Percentiles rank a stretch among this genome's conserved stretches.
phyloP scores from a whole-genome alignment of 2,797 vertebrate species.

The Chloroceryle amazona region DNA sequence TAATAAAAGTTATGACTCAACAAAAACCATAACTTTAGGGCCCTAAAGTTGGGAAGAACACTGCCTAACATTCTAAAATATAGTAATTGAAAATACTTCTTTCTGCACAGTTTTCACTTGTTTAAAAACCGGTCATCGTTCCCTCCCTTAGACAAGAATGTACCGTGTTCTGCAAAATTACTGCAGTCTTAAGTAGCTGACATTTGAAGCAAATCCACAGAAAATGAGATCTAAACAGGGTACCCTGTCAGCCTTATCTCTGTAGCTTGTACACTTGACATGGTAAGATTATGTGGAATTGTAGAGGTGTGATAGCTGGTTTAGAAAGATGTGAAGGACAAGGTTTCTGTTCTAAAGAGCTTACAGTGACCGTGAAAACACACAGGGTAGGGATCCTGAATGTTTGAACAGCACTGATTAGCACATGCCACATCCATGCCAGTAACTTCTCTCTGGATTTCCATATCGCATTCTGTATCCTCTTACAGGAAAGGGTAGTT shows the following conservation, averaged over 20 bases:
- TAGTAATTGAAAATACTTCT: background rate
- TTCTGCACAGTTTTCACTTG: background rate
- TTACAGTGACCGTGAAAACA: constrained; percentile 51
- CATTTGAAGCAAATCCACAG: constrained; percentile 48
- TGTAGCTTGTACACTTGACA: background rate
- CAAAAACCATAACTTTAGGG: background rate
- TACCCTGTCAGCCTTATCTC: constrained; percentile 32
- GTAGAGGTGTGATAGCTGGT: constrained; percentile 44
- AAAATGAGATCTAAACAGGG: constrained; percentile 39
- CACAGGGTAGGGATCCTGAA: background rate
- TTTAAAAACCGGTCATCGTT: background rate
- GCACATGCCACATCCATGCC: constrained; percentile 6
- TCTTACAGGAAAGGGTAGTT: background rate
- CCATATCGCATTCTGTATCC: background rate
- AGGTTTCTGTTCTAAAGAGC: constrained; percentile 36
- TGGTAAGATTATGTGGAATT: constrained; percentile 45
- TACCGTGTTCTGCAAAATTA: constrained; percentile 8
- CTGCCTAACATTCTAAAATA: background rate
- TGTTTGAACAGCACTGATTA: background rate
- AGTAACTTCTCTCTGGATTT: constrained; percentile 39
- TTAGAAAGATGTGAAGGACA: constrained; percentile 16
- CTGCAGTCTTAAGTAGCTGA: constrained; percentile 35
- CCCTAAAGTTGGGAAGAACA: background rate
- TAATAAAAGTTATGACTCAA: background rate
- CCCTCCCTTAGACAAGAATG: background rate